Base-by-base conservation (phyloP, 2,888 invertebrate genomes). In the Polyommatus iphigenia region DNA sequence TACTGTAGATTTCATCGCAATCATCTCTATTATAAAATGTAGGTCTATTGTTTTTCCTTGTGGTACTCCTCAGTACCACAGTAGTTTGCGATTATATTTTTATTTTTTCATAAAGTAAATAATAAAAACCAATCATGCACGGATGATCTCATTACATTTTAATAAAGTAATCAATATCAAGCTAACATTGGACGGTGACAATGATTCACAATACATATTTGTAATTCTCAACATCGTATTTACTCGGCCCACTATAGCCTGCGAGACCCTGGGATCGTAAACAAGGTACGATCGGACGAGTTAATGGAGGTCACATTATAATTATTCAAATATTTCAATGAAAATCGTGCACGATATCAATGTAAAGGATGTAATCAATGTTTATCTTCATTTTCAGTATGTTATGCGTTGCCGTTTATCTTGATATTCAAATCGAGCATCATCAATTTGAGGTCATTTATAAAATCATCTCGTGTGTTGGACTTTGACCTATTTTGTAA, bases 251-350 rank as follows among this genome's bases (percentile, higher is more conserved):
- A 67, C 67, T 67, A 32, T 67, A 67, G 62, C 24, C 29, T 29
- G 29, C 18, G 20, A 67, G 67, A 67, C 67, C 29, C 67, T 67
- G 67, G 29, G 24, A 32, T 32, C 67, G 20, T 67, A 29, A 67
- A 67, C 29, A 6, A 67, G 67, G 67, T 67, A 67, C 29, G 29
- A 32, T 67, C 67, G 67, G 67, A 67, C 67, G 32, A 29, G 13
- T 67, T 67, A 67, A 67, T 67, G 29, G 67, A 67, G 67, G 67
- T 32, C 67, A 67, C 67, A 67, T 67, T 67, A 67, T 67, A 67
- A 32, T 67, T 62, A 67, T 67, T 67, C 67, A 67, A 67, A 67
- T 67, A 67, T 67, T 67, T 29, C 67, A 67, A 67, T 67, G 67
- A 67, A 67, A 67, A 67, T 67, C 67, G 67, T 67, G 67, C 29